Conservation (phyloP, 2,888 invertebrate genomes). For the Ennomos fuscantarius region DNA sequence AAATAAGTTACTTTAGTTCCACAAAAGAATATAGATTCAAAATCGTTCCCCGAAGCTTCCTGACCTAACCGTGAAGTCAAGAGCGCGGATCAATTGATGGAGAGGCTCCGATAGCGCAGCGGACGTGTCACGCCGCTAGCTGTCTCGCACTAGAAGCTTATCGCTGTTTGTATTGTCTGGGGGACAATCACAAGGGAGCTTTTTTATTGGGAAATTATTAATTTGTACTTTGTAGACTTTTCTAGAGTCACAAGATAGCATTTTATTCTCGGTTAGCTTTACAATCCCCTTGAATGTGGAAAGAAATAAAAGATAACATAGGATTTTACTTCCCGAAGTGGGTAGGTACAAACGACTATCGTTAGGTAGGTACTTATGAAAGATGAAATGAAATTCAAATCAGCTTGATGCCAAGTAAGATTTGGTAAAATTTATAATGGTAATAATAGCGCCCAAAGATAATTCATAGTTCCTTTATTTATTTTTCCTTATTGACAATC, state of each 20-base stretch:
- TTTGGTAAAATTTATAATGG: too few relatives aligned
- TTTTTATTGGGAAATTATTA: constrained; percentile 18
- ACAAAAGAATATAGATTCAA: constrained; percentile 5
- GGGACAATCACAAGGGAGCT: constrained; percentile 32
- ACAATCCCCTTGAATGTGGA: too few relatives aligned
- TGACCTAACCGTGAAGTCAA: constrained; percentile 42
- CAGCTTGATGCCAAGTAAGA: too few relatives aligned
- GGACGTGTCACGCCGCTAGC: constrained; percentile 77
- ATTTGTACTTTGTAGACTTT: neutral
- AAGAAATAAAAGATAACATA: too few relatives aligned
- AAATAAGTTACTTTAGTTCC: too few relatives aligned
- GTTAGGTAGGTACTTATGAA: too few relatives aligned
- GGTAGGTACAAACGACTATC: too few relatives aligned
- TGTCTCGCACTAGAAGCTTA: constrained; percentile 41
- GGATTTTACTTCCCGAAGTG: neutral
- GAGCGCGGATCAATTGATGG: constrained; percentile 79
- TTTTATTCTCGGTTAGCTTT: too few relatives aligned
- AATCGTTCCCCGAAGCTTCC: constrained; percentile 24
- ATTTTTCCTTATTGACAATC: too few relatives aligned
- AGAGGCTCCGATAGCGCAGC: constrained; percentile 66
- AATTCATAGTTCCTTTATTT: neutral
- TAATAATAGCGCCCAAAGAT: too few relatives aligned
- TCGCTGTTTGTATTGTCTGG: constrained; percentile 42
- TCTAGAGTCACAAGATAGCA: too few relatives aligned
- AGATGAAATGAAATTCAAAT: too few relatives aligned